Percentiles rank a stretch among this genome's conserved stretches.
Conservation (phyloP, 30 jellyfish, hydroid and myxozoan species). For the Rhopilema esculentum region DNA sequence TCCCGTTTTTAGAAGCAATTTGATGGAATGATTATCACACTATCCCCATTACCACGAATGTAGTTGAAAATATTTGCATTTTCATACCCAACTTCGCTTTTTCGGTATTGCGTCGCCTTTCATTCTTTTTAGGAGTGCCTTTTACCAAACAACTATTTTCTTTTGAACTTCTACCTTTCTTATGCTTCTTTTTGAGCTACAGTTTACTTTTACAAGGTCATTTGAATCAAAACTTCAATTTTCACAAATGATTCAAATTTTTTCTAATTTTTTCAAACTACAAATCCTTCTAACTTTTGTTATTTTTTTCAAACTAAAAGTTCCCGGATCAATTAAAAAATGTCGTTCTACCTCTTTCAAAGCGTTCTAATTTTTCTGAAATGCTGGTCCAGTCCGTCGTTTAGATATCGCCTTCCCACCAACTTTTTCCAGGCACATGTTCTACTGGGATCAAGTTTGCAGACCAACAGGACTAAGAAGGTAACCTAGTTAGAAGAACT, state of each 20-base stretch:
- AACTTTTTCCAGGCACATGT: not conserved
- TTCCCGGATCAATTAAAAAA: not conserved
- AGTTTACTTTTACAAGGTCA: too few relatives aligned
- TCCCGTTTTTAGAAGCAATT: too few relatives aligned
- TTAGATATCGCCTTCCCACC: not conserved
- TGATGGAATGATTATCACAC: too few relatives aligned
- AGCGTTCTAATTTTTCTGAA: conserved; percentile 34
- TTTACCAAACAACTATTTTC: too few relatives aligned
- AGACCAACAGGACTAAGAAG: not conserved
- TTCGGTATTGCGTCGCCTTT: too few relatives aligned
- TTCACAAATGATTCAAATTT: not conserved
- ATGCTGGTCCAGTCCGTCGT: not conserved
- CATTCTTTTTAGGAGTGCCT: too few relatives aligned
- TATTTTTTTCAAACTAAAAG: not conserved
- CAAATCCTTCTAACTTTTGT: not conserved
- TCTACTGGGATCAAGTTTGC: not conserved
- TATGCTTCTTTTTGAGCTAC: too few relatives aligned
- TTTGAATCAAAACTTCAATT: conserved; percentile 7
- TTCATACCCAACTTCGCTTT: too few relatives aligned
- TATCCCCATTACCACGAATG: too few relatives aligned
- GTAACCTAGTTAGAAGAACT: conserved; percentile 14
- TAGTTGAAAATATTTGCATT: too few relatives aligned
- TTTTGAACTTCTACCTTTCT: too few relatives aligned
- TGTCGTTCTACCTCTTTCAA: conserved; percentile 4
- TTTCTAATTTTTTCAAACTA: too few relatives aligned